phyloP scores from a whole-genome alignment of 2,113 vertebrate species.

The Chiloscyllium plagiosum region DNA sequence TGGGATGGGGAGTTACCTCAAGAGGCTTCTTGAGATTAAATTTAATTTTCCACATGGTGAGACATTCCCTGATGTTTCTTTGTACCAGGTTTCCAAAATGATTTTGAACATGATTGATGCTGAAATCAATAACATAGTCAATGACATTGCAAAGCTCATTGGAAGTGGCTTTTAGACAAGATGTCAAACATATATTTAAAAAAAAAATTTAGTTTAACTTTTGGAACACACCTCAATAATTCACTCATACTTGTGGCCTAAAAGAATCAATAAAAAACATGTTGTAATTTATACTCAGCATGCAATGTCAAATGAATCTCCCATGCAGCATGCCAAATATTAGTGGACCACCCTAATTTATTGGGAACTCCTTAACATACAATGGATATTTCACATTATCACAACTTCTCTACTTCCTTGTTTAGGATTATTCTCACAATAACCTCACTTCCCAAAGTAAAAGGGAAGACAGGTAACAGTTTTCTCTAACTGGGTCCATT shows the following conservation, averaged over 20 bases:
- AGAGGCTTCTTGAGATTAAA: background rate
- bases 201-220: background rate
- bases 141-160: background rate
- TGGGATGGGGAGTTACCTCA: background rate
- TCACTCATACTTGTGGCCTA: background rate
- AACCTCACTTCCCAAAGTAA: background rate
- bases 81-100: background rate
- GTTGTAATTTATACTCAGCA: background rate
- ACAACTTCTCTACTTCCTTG: background rate
- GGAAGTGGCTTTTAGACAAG: background rate
- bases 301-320: background rate
- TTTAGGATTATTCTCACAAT: background rate
- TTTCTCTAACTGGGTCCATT: background rate
- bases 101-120: background rate
- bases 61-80: background rate
- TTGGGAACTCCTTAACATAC: background rate
- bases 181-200: background rate
- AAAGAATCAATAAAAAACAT: background rate
- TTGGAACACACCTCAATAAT: background rate
- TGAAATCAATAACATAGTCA: background rate
- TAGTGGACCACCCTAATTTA: background rate
- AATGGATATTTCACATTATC: background rate
- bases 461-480: background rate
- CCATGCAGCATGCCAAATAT: background rate
- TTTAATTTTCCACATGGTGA: background rate